Percentiles rank a stretch among this genome's conserved stretches.
These are phyloP conservation scores for Pachyrhynchus sulphureomaculatus DNA, from an alignment of 1,140 invertebrate species.

Conservation along the genomic window DNA sequence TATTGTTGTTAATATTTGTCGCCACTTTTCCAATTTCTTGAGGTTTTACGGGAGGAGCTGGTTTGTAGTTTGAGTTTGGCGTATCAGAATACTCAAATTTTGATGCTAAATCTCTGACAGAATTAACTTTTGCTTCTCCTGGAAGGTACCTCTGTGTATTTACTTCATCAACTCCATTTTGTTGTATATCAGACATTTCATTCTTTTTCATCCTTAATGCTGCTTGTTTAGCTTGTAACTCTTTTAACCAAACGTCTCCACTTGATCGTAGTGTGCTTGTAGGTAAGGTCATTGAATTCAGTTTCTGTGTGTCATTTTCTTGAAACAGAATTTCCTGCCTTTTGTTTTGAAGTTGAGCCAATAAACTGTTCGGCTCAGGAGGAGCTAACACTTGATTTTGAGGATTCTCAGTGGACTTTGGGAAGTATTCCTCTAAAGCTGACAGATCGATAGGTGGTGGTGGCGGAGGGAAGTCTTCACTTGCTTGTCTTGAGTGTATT, in stretches of 20 bases:
- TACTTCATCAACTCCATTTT: constrained; percentile 32
- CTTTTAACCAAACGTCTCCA: constrained; percentile 71
- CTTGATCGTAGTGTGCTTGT: constrained; percentile 46
- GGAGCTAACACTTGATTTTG: constrained; percentile 42
- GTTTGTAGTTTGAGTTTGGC: neutral
- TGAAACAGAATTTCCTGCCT: constrained; percentile 66
- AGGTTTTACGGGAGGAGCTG: constrained; percentile 15
- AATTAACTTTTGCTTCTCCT: constrained; percentile 52
- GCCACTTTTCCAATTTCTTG: neutral
- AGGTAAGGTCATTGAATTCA: constrained; percentile 8
- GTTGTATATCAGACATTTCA: constrained; percentile 11
- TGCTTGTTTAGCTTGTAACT: constrained; percentile 76
- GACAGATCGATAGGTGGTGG: constrained; percentile 73
- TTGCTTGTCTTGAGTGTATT: constrained; percentile 78
- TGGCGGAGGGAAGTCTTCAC: constrained; percentile 86
- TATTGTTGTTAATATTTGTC: neutral
- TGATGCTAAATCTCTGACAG: constrained; percentile 77
- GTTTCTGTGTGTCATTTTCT: constrained; percentile 49
- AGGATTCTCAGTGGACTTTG: constrained; percentile 45
- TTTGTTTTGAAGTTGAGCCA: constrained; percentile 76
- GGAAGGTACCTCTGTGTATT: constrained; percentile 28
- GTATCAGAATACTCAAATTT: constrained; percentile 70
- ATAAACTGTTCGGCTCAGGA: constrained; percentile 58
- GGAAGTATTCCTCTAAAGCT: constrained; percentile 58
- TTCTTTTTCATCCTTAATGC: constrained; percentile 63